These are phyloP conservation scores for Drosophila tristis DNA, from an alignment of 1,140 invertebrate species.

Conservation along the genomic window DNA sequence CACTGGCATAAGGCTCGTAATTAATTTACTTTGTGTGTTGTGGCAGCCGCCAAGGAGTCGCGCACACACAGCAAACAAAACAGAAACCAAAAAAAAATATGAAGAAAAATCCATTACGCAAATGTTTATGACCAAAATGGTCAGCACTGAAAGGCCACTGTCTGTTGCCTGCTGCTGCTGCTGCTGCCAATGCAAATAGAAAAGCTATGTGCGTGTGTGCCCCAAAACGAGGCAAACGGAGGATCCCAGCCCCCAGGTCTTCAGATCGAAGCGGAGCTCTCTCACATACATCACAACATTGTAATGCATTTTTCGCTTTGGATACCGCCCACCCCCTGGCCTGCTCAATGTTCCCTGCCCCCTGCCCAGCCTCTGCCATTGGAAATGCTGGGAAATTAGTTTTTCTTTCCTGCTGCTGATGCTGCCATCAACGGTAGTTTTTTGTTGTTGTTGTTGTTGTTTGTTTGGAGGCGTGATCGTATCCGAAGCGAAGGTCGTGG, in stretches of 20 bases:
- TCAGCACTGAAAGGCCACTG: slow-evolving; percentile 50
- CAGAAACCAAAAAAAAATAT: slow-evolving; percentile 62
- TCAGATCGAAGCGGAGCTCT: slow-evolving; percentile 28
- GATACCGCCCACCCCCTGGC: slow-evolving; percentile 6
- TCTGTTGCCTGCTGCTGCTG: slow-evolving; percentile 30
- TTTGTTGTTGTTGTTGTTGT: too few relatives aligned
- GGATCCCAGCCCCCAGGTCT: slow-evolving; percentile 6
- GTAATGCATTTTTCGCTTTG: slow-evolving; percentile 65
- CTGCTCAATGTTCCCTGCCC: background rate
- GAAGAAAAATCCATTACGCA: slow-evolving; percentile 80
- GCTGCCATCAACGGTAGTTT: slow-evolving; percentile 44
- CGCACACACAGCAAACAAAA: slow-evolving; percentile 13
- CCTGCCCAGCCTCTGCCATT: background rate
- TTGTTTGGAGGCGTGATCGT: slow-evolving; percentile 42
- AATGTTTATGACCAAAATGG: slow-evolving; percentile 83
- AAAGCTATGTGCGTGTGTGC: slow-evolving; percentile 71
- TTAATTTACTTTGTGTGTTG: slow-evolving; percentile 83
- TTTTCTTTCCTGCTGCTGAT: slow-evolving; percentile 38
- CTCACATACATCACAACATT: slow-evolving; percentile 70
- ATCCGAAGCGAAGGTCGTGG: slow-evolving; percentile 52
- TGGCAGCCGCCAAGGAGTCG: slow-evolving; percentile 62
- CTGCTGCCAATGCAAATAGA: slow-evolving; percentile 75
- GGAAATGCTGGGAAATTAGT: slow-evolving; percentile 38
- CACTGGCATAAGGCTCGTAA: slow-evolving; percentile 66
- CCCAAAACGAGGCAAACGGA: slow-evolving; percentile 52